Percentiles rank a stretch among this genome's conserved stretches.
Conservation (phyloP, 2,888 invertebrate species). For the Drosophila mimetica region DNA sequence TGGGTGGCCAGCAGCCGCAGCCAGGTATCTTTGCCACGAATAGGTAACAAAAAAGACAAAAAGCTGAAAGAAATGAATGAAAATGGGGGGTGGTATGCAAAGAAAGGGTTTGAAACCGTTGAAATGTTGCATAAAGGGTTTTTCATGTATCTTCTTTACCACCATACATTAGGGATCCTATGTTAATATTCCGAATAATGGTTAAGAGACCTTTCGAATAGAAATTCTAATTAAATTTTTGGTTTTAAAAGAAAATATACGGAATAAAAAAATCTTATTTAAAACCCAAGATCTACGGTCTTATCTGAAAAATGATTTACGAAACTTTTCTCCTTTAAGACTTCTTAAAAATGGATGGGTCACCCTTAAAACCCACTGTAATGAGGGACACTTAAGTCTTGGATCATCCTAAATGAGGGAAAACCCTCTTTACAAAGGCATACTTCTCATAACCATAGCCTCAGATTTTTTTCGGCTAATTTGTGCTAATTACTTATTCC, state of each 20-base stretch:
- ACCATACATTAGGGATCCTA: not conserved
- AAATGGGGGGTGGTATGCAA: not conserved
- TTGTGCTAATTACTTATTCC: conserved; percentile 71
- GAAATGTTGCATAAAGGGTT: not conserved
- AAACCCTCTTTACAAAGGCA: conserved; percentile 6
- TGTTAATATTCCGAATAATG: not conserved
- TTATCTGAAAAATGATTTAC: not conserved
- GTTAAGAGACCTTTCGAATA: not conserved
- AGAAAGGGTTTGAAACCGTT: not conserved
- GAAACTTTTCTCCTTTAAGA: not conserved
- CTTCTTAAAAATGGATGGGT: not conserved
- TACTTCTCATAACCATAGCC: conserved; percentile 49
- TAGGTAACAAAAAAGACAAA: conserved; percentile 30
- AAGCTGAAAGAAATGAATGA: conserved; percentile 8
- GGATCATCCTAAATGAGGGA: conserved; percentile 17
- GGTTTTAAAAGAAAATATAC: too few species aligned
- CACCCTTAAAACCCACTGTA: not conserved
- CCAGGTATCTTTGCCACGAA: conserved; percentile 16
- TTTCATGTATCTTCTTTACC: not conserved
- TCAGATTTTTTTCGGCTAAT: conserved; percentile 57
- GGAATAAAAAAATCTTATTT: too few species aligned
- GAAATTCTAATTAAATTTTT: too few species aligned
- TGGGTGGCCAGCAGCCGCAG: conserved; percentile 11
- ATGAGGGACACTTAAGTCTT: not conserved
- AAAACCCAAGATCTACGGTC: not conserved